phyloP scores from a whole-genome alignment of 2,888 invertebrate genomes.

The Tachina lurida region DNA sequence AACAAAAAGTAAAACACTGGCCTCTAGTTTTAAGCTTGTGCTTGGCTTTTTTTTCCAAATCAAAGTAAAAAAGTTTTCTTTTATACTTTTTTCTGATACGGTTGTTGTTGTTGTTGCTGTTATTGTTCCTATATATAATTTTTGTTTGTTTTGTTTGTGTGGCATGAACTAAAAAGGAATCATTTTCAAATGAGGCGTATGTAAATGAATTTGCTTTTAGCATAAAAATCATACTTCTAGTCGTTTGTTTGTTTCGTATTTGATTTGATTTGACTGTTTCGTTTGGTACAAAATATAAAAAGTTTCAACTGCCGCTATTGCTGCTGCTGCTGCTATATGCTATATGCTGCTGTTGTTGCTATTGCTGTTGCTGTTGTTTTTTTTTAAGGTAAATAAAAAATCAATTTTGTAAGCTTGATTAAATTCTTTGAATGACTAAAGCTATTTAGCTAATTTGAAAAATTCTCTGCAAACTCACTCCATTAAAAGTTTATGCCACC shows the following conservation, averaged over 20 bases:
- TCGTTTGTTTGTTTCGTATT: constrained; percentile 57
- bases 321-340: constrained; percentile 24
- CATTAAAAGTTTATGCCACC: not conserved
- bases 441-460: constrained; percentile 72
- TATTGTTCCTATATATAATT: not conserved
- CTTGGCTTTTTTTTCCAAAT: constrained; percentile 54
- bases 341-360: constrained; percentile 26
- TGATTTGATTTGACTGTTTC: constrained; percentile 63
- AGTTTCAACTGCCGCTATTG: constrained; percentile 37
- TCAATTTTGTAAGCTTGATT: constrained; percentile 71
- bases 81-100: constrained; percentile 42
- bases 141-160: constrained; percentile 48
- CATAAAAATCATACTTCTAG: constrained; percentile 50
- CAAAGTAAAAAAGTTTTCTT: constrained; percentile 69
- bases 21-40: constrained; percentile 57
- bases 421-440: constrained; percentile 71
- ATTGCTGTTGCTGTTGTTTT: constrained; percentile 18
- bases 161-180: constrained; percentile 63
- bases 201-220: constrained; percentile 71
- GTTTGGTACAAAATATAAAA: constrained; percentile 38
- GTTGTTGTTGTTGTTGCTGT: not conserved
- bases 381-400: constrained; percentile 71
- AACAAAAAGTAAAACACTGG: constrained; percentile 53
- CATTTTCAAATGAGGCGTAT: constrained; percentile 71
- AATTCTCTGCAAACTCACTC: constrained; percentile 50